Evolutionary conservation across 2,797 vertebrate species (phyloP), one percentile per base, ranked within the genome.

Genomic region (Poliocrania exsul): DNA sequence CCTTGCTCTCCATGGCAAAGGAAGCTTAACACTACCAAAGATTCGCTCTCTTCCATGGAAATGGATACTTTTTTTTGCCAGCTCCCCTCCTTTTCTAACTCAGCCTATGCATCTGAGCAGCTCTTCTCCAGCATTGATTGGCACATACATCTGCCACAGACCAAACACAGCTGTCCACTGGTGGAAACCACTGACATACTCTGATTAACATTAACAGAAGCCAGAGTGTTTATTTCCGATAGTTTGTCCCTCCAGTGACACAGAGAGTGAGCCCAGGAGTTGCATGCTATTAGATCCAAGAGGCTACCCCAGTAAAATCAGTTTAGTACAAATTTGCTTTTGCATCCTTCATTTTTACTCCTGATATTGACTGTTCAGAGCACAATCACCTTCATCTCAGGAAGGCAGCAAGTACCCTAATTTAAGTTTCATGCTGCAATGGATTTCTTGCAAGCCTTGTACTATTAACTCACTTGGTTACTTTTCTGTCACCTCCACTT

Each of bases 1-100:
- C 17, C 70, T 81, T 51, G n/a, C 35, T 73, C 49, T 72, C 18
- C 10, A 6, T 13, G 31, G 42, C 78, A 80, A 71, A 79, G 13
- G 26, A 74, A 94, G 91, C 70, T 62, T 66, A 88, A 82, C 16
- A 54, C 11, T 21, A 79, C 31, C 53, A 78, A 80, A 87, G 75
- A 42, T 18, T 31, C 28, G 64, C 53, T 35, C 23, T 71, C 5
- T 78, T 71, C 35, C 31, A 42, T 4, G 49, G 57, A 79, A 78
- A 73, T 10, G 1, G 29, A 90, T 81, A 16, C 5, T 28, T 31
- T 73, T 79, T 58, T 81, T 54, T 44, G 49, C 38, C 66, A 58
- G 19, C 12, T 58, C 2, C 4, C 16, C 26, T 79, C 61, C 17
- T 86, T 71, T 54, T 64, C 53, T 74, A 69, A 53, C 23, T 40